phyloP scores from a whole-genome alignment of 2,888 invertebrate species.

The Ichneumoninae sp. region DNA sequence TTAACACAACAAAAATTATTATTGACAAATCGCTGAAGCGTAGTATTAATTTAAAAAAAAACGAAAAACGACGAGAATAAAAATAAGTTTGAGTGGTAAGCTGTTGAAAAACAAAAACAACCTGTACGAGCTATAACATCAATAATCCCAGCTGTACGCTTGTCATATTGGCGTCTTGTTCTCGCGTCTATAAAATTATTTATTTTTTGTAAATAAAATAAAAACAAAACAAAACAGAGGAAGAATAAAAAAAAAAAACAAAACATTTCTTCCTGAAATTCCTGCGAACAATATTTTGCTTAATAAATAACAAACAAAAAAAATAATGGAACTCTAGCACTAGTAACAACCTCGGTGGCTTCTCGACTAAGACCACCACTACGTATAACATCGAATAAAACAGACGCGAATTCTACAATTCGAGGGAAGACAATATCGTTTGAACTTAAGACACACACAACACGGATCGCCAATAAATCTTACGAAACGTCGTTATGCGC shows the following conservation, averaged over 20 bases:
- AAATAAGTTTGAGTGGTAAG: conserved; percentile 33
- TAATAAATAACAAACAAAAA: conserved; percentile 23
- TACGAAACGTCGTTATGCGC: conserved; percentile 51
- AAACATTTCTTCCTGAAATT: conserved; percentile 32
- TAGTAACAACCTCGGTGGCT: conserved; percentile 38
- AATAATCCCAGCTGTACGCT: conserved; percentile 20
- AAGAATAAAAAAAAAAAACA: not conserved
- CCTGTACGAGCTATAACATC: conserved; percentile 16
- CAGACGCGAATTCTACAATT: conserved; percentile 15
- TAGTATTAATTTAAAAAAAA: conserved; percentile 45
- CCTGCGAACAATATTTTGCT: conserved; percentile 26
- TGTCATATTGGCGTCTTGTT: conserved; percentile 27
- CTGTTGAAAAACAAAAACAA: conserved; percentile 20
- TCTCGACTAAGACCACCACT: conserved; percentile 41
- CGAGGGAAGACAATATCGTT: conserved; percentile 60
- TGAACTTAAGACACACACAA: conserved; percentile 50
- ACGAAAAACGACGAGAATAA: conserved; percentile 27
- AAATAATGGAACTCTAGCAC: conserved; percentile 11
- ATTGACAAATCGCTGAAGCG: conserved; percentile 52
- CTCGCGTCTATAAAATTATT: not conserved
- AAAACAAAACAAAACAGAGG: conserved; percentile 27
- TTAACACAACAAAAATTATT: conserved; percentile 61
- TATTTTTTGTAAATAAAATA: conserved; percentile 9
- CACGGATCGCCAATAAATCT: conserved; percentile 39
- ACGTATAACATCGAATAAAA: conserved; percentile 22